Base-by-base conservation (phyloP, 2,113 vertebrate genomes). In the Hylia prasina region DNA sequence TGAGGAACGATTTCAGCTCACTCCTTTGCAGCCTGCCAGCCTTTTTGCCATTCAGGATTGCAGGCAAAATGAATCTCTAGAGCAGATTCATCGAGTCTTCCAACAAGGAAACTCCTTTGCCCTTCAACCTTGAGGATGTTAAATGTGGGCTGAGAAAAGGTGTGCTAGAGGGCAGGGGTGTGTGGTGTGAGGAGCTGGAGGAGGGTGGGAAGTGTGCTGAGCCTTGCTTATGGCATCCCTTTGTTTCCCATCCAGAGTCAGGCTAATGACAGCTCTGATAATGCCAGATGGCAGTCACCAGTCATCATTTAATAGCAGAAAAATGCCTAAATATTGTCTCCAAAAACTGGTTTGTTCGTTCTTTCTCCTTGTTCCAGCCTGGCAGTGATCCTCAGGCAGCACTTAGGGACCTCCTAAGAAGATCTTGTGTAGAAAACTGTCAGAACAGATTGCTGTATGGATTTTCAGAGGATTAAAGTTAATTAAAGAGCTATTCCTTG, bases 391-490 rank as follows among this genome's bases (percentile, higher is more conserved):
- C 7, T 37, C 84, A 82, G 93, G 95, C 92, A 24, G 30, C 68
- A 78, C 75, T 85, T 79, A 39, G 93, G 84, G 89, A 96, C 95
- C 97, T 97, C 96, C 95, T 87, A 86, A 97, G 96, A 96, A 95
- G 96, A 88, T 92, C 89, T 76, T 22, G 18, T 90, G 93, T 94
- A 85, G 81, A n/a, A 87, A 90, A 87, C 86, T 87, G 95, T 96
- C 96, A 93, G 94, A 97, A 95, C 97, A 97, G 97, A 97, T 96
- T 97, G 97, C 93, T 80, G 94, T 84, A 39, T 93, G 97, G 96
- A 90, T 97, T 98, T 98, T 93, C 87, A 35, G 96, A 96, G 97
- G 98, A 97, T 98, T 98, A 97, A 96, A 98, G 97, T 98, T 98
- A 98, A 98, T 98, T 98, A 98, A 98, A 97, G 97, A 97, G 94